Evolutionary conservation across 2,888 invertebrate genomes (phyloP).

Genomic region (Fragum whitleyi): DNA sequence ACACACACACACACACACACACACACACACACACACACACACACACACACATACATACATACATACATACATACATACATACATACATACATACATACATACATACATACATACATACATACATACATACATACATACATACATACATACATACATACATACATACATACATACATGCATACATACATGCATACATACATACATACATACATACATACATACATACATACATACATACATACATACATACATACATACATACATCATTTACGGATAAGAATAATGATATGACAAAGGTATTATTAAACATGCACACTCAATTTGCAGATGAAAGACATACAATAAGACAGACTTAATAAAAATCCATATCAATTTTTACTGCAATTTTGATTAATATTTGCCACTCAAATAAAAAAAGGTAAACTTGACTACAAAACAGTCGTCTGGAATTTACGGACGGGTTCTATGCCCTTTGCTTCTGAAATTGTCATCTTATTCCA

Average conservation of each 20-base stretch:
- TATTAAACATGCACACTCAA: too few species aligned
- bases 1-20: background rate
- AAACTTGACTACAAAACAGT: too few species aligned
- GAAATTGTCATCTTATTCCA: too few species aligned
- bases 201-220: conserved; percentile 5
- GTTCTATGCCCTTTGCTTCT: too few species aligned
- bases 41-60: background rate
- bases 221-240: conserved; percentile 10
- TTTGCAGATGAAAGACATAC: too few species aligned
- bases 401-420: too few species aligned
- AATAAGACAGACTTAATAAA: too few species aligned
- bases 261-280: background rate
- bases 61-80: conserved; percentile 1
- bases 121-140: conserved; percentile 9
- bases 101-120: conserved; percentile 6
- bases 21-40: background rate
- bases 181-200: conserved; percentile 11
- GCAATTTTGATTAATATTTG: too few species aligned
- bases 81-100: conserved; percentile 9
- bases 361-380: too few species aligned
- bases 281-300: too few species aligned
- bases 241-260: conserved; percentile 22
- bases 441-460: too few species aligned
- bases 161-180: conserved; percentile 23
- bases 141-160: conserved; percentile 9